Evolutionary conservation across 2,888 invertebrate genomes (phyloP).

Genomic region (Zootermopsis nevadensis): DNA sequence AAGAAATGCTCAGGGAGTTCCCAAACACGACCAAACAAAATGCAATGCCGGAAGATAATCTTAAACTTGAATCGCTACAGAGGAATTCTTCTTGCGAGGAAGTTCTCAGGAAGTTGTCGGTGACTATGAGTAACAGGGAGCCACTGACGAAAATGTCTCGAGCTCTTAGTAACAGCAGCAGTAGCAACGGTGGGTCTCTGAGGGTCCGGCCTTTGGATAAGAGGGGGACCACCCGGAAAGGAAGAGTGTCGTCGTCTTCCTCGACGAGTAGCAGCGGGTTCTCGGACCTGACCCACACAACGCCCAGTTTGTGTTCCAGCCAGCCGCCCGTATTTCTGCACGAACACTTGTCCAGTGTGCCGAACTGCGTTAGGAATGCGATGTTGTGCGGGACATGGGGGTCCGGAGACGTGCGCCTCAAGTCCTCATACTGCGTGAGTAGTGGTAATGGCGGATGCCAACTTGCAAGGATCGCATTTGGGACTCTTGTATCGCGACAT

Average conservation of each 20-base stretch:
- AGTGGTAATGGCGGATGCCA: conserved; percentile 66
- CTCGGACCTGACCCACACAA: conserved; percentile 52
- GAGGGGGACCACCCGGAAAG: not conserved
- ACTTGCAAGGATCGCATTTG: no score
- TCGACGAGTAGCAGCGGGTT: conserved; percentile 53
- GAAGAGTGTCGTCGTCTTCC: conserved; percentile 53
- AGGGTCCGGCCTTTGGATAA: conserved; percentile 52
- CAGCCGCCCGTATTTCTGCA: conserved; percentile 59
- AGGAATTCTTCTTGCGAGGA: conserved; percentile 60
- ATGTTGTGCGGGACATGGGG: conserved; percentile 62
- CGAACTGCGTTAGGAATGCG: conserved; percentile 61
- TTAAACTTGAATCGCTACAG: conserved; percentile 59
- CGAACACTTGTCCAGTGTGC: conserved; percentile 60
- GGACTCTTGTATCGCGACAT: no score
- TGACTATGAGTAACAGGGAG: conserved; percentile 61
- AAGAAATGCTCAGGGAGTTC: conserved; percentile 62
- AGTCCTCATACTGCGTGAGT: conserved; percentile 71
- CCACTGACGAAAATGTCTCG: conserved; percentile 61
- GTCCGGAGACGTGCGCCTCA: conserved; percentile 58
- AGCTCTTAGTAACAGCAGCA: conserved; percentile 60
- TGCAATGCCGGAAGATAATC: conserved; percentile 60
- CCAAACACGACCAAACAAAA: conserved; percentile 60
- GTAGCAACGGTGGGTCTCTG: conserved; percentile 60
- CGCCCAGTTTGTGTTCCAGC: conserved; percentile 51
- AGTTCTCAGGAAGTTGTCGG: conserved; percentile 62